Conservation (phyloP, 2,113 vertebrate genomes). For the Alethe diademata region DNA sequence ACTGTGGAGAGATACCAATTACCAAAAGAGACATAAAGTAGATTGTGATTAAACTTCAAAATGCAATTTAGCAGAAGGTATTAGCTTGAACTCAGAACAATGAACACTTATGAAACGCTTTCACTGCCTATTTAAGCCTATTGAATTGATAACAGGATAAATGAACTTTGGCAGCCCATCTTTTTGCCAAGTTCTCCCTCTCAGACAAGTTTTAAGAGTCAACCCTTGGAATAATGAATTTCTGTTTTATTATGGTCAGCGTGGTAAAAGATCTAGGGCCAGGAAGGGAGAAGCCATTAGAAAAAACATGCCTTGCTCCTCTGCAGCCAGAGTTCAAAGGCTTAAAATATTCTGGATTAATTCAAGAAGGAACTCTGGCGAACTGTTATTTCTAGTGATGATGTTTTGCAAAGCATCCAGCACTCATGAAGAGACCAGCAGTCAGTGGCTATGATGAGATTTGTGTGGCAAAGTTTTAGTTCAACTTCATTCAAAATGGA, state of each 20-base stretch:
- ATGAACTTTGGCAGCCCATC: constrained; percentile 60
- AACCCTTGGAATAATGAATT: constrained; percentile 35
- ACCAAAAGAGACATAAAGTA: constrained; percentile 55
- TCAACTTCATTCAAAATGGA: neutral
- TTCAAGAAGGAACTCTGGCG: neutral
- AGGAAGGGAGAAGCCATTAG: neutral
- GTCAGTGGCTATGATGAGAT: neutral
- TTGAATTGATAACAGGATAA: constrained; percentile 67
- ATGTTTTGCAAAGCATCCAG: neutral
- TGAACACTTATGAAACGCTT: constrained; percentile 58
- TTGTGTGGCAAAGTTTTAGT: neutral
- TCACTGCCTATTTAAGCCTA: constrained; percentile 58
- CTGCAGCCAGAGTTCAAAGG: neutral
- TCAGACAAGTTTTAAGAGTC: constrained; percentile 40
- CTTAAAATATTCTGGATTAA: neutral
- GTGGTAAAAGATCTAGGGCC: neutral
- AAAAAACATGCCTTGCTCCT: neutral
- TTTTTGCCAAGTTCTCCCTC: constrained; percentile 47
- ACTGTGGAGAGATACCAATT: constrained; percentile 50
- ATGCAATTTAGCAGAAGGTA: constrained; percentile 70
- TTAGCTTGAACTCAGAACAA: constrained; percentile 60
- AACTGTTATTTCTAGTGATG: neutral
- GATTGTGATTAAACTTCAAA: constrained; percentile 66
- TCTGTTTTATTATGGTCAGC: constrained; percentile 20
- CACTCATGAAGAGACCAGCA: neutral